A percentile compares a stretch with the other conserved stretches of the same genome.
phyloP scores from a whole-genome alignment of 2,888 invertebrate species.

The Acleris emargana region DNA sequence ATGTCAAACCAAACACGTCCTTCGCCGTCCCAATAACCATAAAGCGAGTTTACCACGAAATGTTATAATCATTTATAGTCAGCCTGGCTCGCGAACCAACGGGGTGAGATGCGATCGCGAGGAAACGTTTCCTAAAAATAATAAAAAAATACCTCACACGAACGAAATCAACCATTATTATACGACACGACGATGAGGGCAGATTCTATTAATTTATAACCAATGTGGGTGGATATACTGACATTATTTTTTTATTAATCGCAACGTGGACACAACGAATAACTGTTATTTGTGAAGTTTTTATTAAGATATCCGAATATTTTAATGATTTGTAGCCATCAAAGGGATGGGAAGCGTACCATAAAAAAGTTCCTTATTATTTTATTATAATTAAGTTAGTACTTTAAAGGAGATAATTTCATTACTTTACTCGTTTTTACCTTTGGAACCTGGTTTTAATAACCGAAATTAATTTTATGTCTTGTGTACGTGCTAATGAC shows the following conservation, averaged over 20 bases:
- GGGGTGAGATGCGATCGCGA: conserved; percentile 59
- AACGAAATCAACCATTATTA: conserved; percentile 77
- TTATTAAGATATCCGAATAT: conserved; percentile 62
- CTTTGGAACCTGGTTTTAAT: no score
- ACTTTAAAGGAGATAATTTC: no score
- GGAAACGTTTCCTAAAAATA: conserved; percentile 69
- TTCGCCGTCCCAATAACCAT: not conserved
- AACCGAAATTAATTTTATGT: no score
- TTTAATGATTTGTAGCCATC: conserved; percentile 37
- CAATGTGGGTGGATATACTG: conserved; percentile 82
- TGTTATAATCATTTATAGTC: conserved; percentile 31
- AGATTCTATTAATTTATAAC: conserved; percentile 82
- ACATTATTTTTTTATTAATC: conserved; percentile 74
- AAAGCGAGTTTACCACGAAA: conserved; percentile 16
- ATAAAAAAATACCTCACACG: conserved; percentile 82
- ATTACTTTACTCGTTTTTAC: no score
- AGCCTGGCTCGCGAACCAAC: conserved; percentile 57
- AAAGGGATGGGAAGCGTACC: conserved; percentile 1
- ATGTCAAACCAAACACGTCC: conserved; percentile 5
- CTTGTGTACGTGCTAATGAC: no score
- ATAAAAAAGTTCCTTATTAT: conserved; percentile 2
- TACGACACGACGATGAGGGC: conserved; percentile 77
- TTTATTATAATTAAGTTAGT: no score
- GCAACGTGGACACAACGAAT: conserved; percentile 57
- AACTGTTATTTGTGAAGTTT: conserved; percentile 70